Evolutionary conservation across 2,797 vertebrate genomes (phyloP), one percentile per base, ranked within the genome.

Genomic region (Remorina albescens): DNA sequence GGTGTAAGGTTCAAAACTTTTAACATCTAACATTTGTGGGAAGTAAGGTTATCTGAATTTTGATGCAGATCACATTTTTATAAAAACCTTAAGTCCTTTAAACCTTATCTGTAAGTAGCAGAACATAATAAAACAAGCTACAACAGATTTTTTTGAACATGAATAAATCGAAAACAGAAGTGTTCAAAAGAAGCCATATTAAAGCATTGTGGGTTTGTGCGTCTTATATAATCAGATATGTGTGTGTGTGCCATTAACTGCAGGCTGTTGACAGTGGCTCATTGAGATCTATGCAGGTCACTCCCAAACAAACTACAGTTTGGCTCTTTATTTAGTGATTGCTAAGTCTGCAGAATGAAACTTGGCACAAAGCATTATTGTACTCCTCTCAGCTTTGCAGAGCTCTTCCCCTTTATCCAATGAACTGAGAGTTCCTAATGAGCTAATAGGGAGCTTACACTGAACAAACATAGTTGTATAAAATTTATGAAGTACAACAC

Each of bases 321-420:
- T 49, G 50, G 79, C 46, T 37, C 74, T 77, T 78, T 76, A 81
- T 90, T 81, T 75, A 78, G 56, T 21, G 55, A 71, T 67, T 78
- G 80, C 88, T 79, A 81, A 73, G 67, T 78, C 74, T 70, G 84
- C 88, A 88, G 77, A 89, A 85, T 86, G 79, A 81, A 51, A 65
- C 74, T 37, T 41, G 46, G 73, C 63, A 87, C 83, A 82, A 81
- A 83, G 81, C 80, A 54, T 44, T 81, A 88, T 91, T 91, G 89
- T 91, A 53, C 58, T 77, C 67, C 30, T 8, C 76, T 67, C 34
- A 8, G 67, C 67, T 71, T 37, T 44, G 67, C 67, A 39, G 53
- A 49, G 51, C 46, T 76, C 54, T 26, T 62, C 28, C 42, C 58
- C 39, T 75, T 82, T 82, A 55, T 78, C 54, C 23, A 3, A 28